phyloP scores from a whole-genome alignment of 2,113 vertebrate genomes.

The Pyrgilauda ruficollis region DNA sequence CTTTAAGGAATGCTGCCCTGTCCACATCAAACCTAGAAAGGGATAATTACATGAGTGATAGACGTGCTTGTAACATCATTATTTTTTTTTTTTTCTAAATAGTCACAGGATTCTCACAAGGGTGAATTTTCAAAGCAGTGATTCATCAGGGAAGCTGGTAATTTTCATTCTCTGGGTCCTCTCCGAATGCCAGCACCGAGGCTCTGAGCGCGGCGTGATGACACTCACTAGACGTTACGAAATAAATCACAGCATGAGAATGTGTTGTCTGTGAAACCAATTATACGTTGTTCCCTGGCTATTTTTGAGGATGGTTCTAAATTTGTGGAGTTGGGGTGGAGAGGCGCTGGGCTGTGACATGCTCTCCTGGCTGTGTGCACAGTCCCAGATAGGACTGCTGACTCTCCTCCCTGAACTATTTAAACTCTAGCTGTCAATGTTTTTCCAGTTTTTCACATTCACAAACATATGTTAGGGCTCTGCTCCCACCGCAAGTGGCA shows the following conservation, averaged over 20 bases:
- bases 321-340: slow-evolving; percentile 57
- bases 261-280: slow-evolving; percentile 62
- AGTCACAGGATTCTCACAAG: slow-evolving; percentile 62
- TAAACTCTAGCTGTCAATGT: slow-evolving; percentile 39
- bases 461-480: slow-evolving; percentile 19
- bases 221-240: slow-evolving; percentile 56
- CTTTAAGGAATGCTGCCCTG: slow-evolving; percentile 60
- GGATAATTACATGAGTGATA: slow-evolving; percentile 71
- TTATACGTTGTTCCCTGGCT: slow-evolving; percentile 57
- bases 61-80: slow-evolving; percentile 39
- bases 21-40: slow-evolving; percentile 72
- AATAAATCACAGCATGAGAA: slow-evolving; percentile 62
- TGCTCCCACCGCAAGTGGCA: background rate
- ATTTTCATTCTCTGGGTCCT: slow-evolving; percentile 54
- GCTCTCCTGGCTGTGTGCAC: background rate
- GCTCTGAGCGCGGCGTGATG: slow-evolving; percentile 24
- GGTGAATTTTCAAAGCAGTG: slow-evolving; percentile 53
- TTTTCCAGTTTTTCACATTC: slow-evolving; percentile 3
- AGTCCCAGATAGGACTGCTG: slow-evolving; percentile 35
- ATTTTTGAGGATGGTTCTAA: slow-evolving; percentile 61
- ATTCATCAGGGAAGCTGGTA: slow-evolving; percentile 58
- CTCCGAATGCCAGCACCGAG: background rate
- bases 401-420: slow-evolving; percentile 38
- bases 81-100: slow-evolving; percentile 8
- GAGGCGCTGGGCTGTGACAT: background rate